A percentile compares a stretch with the other conserved stretches of the same genome.
phyloP scores from a whole-genome alignment of 1,140 invertebrate species.

The Anagrus nilaparvatae region DNA sequence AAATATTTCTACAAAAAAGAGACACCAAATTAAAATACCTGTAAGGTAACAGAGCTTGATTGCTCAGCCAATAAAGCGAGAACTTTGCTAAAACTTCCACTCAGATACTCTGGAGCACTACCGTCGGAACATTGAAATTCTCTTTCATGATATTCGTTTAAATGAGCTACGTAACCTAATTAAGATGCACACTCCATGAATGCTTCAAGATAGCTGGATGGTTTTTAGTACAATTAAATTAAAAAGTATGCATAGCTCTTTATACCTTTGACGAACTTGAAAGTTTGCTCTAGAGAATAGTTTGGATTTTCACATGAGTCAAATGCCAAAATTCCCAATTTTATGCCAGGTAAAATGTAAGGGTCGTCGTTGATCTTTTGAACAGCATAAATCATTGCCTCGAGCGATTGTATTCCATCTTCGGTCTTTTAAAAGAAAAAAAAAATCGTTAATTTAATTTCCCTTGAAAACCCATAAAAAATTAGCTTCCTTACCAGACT shows the following conservation, averaged over 20 bases:
- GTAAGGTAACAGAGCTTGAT: constrained; percentile 47
- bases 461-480: neutral
- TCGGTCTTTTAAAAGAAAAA: constrained; percentile 20
- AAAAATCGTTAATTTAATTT: neutral
- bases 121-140: constrained; percentile 43
- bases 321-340: constrained; percentile 42
- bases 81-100: constrained; percentile 41
- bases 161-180: constrained; percentile 46
- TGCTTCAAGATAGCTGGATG: neutral
- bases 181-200: neutral
- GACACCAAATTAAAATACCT: constrained; percentile 30
- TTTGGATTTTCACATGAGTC: constrained; percentile 45
- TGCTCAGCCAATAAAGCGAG: constrained; percentile 48
- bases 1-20: too few species aligned
- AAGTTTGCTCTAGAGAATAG: constrained; percentile 43
- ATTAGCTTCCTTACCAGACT: constrained; percentile 36
- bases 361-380: constrained; percentile 43
- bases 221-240: neutral
- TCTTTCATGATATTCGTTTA: constrained; percentile 35
- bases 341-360: constrained; percentile 42
- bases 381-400: constrained; percentile 47
- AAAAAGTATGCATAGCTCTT: neutral
- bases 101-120: constrained; percentile 34
- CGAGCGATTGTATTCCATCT: constrained; percentile 47
- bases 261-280: constrained; percentile 47